Conservation (phyloP, 1,140 invertebrate genomes). For the Eurosta solidaginis region DNA sequence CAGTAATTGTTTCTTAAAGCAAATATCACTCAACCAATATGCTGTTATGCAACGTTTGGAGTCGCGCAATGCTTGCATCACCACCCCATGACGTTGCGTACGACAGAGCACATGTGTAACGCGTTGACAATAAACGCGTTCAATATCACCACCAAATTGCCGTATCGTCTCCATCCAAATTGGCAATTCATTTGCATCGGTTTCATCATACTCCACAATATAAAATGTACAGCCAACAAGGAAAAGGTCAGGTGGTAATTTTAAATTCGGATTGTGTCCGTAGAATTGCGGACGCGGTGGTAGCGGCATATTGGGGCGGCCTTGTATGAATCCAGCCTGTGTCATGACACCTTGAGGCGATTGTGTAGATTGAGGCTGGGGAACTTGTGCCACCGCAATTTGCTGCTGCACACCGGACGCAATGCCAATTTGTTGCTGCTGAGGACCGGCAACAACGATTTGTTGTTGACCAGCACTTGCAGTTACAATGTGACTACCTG, state of each 20-base stretch:
- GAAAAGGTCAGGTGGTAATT: slow-evolving; percentile 85
- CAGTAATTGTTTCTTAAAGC: slow-evolving; percentile 79
- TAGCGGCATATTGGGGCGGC: slow-evolving; percentile 59
- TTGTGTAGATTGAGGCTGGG: slow-evolving; percentile 36
- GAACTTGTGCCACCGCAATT: slow-evolving; percentile 47
- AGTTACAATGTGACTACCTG: slow-evolving; percentile 21
- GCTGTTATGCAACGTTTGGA: slow-evolving; percentile 84
- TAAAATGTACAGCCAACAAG: slow-evolving; percentile 91
- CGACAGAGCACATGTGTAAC: slow-evolving; percentile 92
- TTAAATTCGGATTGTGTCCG: slow-evolving; percentile 84
- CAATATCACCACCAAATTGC: slow-evolving; percentile 88
- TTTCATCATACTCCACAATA: slow-evolving; percentile 73
- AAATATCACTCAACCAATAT: slow-evolving; percentile 92
- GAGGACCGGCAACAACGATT: slow-evolving; percentile 22
- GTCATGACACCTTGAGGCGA: slow-evolving; percentile 40
- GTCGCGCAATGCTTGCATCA: slow-evolving; percentile 82
- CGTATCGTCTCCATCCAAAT: slow-evolving; percentile 83
- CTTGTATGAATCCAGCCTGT: slow-evolving; percentile 48
- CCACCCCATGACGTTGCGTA: slow-evolving; percentile 84
- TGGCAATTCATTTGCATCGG: slow-evolving; percentile 64
- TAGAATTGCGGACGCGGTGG: slow-evolving; percentile 75
- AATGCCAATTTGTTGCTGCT: slow-evolving; percentile 42
- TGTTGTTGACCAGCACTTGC: slow-evolving; percentile 28
- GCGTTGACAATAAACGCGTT: slow-evolving; percentile 77
- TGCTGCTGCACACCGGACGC: slow-evolving; percentile 46